Percentiles rank a stretch among this genome's conserved stretches.
phyloP scores from a whole-genome alignment of 2,888 invertebrate species.

The Caenorhabditis drosophilae region DNA sequence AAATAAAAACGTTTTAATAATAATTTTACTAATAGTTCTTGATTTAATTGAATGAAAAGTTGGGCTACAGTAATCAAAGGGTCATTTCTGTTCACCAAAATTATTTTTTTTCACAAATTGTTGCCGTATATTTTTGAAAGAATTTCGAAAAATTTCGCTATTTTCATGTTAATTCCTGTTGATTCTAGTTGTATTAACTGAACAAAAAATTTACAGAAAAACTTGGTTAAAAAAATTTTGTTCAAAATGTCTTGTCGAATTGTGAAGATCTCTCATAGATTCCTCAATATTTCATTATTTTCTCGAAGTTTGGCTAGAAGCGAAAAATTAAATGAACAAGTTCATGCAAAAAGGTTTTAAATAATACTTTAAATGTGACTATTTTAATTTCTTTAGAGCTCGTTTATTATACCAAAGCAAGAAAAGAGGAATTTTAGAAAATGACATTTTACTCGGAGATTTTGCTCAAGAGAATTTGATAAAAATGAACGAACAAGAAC shows the following conservation, averaged over 20 bases:
- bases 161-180: too few relatives aligned
- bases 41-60: too few relatives aligned
- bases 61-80: too few relatives aligned
- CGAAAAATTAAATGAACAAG: constrained; percentile 18
- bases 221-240: too few relatives aligned
- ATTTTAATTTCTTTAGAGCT: constrained; percentile 37
- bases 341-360: constrained; percentile 29
- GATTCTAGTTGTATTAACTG: too few relatives aligned
- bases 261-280: background rate
- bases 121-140: too few relatives aligned
- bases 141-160: too few relatives aligned
- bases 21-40: too few relatives aligned
- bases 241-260: background rate
- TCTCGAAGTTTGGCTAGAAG: constrained; percentile 12
- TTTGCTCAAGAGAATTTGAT: constrained; percentile 62
- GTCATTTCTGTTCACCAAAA: background rate
- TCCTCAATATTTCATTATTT: background rate
- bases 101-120: background rate
- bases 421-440: constrained; percentile 69
- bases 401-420: constrained; percentile 62
- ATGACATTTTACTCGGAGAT: constrained; percentile 68
- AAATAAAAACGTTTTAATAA: too few relatives aligned
- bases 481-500: constrained; percentile 44
- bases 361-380: background rate
- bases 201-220: too few relatives aligned